These are phyloP conservation scores for Phaonia tiefii DNA, from an alignment of 2,888 invertebrate species.

Conservation along the genomic window DNA sequence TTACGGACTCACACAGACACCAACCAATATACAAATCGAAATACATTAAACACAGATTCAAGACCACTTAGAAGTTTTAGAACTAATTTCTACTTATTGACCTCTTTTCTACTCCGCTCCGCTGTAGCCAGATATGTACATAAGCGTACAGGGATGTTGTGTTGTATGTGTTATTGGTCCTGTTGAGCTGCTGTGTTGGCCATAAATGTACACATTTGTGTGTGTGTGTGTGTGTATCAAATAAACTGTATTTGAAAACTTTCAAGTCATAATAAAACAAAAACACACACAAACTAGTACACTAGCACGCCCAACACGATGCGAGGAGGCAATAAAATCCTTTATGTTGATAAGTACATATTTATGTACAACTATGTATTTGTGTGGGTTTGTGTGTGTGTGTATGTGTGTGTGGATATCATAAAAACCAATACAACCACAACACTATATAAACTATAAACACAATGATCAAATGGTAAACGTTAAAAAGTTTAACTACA, in stretches of 20 bases:
- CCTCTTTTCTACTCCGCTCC: conserved; percentile 44
- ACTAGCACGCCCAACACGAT: conserved; percentile 34
- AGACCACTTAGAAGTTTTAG: conserved; percentile 61
- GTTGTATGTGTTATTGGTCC: neutral
- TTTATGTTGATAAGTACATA: conserved; percentile 34
- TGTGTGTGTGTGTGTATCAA: conserved; percentile 28
- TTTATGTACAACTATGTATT: too few relatives aligned
- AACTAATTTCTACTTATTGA: conserved; percentile 63
- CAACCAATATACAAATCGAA: conserved; percentile 17
- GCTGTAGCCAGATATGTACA: conserved; percentile 8
- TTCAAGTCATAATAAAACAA: conserved; percentile 51
- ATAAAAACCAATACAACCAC: conserved; percentile 56
- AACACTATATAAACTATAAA: conserved; percentile 47
- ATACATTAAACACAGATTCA: conserved; percentile 30
- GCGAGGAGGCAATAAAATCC: conserved; percentile 64
- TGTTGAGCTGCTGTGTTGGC: conserved; percentile 18
- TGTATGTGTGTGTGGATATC: conserved; percentile 10
- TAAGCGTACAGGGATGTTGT: too few relatives aligned
- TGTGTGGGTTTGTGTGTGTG: neutral
- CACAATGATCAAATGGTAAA: conserved; percentile 63
- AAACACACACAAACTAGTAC: neutral
- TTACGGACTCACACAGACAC: too few relatives aligned
- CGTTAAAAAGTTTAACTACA: conserved; percentile 62
- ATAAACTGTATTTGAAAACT: conserved; percentile 62
- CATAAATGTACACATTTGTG: neutral